Conservation (phyloP, 2,797 vertebrate genomes). For the Scomberomorus guttatus region DNA sequence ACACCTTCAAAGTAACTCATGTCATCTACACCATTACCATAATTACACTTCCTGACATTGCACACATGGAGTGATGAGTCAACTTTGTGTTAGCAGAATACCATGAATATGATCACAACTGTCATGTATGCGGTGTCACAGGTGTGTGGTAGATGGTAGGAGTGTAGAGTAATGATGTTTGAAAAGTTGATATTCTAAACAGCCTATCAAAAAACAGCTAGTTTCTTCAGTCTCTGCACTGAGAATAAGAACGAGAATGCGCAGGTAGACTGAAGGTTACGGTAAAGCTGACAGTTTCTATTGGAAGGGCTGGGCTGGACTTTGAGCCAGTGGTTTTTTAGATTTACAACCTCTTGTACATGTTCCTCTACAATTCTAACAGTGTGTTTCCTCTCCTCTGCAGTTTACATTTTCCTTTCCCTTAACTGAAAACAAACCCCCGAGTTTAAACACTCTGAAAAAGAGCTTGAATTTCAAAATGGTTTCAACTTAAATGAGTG, state of each 20-base stretch:
- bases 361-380: conserved; percentile 6
- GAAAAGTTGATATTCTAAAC: background rate
- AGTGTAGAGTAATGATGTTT: background rate
- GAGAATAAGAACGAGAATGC: background rate
- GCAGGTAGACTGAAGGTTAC: background rate
- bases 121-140: background rate
- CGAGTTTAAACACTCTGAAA: background rate
- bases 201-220: background rate
- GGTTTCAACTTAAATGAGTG: background rate
- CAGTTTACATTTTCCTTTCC: conserved; percentile 16
- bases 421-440: conserved; percentile 2
- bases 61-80: background rate
- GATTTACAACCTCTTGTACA: conserved; percentile 27
- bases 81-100: background rate
- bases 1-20: background rate
- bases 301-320: conserved; percentile 16
- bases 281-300: conserved; percentile 7
- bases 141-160: no score
- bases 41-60: background rate
- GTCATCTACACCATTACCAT: conserved; percentile 10
- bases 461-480: background rate
- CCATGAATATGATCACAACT: background rate
- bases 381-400: background rate
- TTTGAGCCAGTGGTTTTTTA: conserved; percentile 3
- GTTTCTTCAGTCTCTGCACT: background rate